Percentiles rank a stretch among this genome's conserved stretches.
Conservation (phyloP, 2,797 vertebrate genomes). For the Thaleichthys pacificus region DNA sequence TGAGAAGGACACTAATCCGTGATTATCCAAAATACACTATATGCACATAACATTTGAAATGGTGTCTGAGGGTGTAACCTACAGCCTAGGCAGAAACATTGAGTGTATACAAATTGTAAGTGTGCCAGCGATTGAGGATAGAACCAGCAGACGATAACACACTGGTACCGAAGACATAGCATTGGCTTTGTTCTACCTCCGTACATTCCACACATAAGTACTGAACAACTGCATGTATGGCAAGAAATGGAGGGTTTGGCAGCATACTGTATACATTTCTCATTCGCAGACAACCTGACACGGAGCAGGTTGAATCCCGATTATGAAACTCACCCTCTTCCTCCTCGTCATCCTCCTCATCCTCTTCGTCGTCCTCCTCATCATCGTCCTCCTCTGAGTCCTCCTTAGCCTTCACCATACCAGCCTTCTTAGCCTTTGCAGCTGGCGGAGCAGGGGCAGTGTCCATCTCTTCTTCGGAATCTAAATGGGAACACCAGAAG, state of each 20-base stretch:
- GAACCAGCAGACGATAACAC: conserved; percentile 16
- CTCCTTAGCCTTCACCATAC: conserved; percentile 82
- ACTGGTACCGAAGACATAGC: conserved; percentile 26
- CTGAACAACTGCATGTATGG: conserved; percentile 10
- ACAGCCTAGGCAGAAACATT: no score
- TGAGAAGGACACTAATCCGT: no score
- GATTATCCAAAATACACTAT: no score
- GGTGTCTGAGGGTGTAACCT: no score
- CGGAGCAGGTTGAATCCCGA: background rate
- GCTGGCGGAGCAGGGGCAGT: conserved; percentile 70
- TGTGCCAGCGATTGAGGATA: conserved; percentile 24
- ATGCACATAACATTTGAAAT: no score
- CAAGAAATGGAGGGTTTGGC: conserved; percentile 15
- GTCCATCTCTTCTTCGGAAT: conserved; percentile 93
- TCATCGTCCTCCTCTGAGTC: conserved; percentile 88
- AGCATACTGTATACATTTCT: background rate
- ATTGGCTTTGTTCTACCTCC: conserved; percentile 23
- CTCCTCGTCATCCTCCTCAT: conserved; percentile 80
- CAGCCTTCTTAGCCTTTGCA: conserved; percentile 84
- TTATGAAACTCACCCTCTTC: conserved; percentile 69
- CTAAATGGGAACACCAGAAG: conserved; percentile 55
- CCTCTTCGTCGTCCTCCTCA: conserved; percentile 85
- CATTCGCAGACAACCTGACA: background rate
- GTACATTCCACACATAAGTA: conserved; percentile 15
- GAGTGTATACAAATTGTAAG: background rate